Conservation (phyloP, 2,797 vertebrate species). For the Smutsia temminckii region DNA sequence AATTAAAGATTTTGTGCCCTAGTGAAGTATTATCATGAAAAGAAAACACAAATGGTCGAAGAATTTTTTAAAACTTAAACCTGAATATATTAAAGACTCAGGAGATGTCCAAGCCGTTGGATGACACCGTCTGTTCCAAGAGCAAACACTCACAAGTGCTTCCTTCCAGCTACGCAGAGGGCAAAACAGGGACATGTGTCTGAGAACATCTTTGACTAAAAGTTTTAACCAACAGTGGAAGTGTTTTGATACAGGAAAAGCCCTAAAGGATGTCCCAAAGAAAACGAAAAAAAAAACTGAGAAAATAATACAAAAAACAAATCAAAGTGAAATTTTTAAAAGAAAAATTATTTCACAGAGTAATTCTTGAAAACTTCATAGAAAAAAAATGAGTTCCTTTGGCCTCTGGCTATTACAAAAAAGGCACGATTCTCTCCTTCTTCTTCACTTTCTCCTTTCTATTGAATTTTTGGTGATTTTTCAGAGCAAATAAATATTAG, state of each 20-base stretch:
- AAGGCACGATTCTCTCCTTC: background rate
- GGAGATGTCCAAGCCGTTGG: background rate
- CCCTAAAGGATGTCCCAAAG: constrained; percentile 20
- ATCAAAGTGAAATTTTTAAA: constrained; percentile 65
- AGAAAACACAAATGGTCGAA: background rate
- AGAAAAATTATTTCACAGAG: constrained; percentile 64
- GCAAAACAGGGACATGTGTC: background rate
- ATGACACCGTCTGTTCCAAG: background rate
- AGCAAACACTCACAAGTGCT: background rate
- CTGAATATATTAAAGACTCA: background rate
- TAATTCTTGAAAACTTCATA: constrained; percentile 59
- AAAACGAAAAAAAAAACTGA: constrained; percentile 27
- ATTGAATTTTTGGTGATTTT: constrained; percentile 34
- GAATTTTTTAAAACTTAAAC: background rate
- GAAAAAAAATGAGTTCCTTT: constrained; percentile 60
- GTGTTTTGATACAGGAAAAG: constrained; percentile 48
- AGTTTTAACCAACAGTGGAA: constrained; percentile 37
- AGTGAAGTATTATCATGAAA: background rate
- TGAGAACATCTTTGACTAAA: background rate
- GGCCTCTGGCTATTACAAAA: constrained; percentile 42
- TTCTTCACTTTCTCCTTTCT: constrained; percentile 27
- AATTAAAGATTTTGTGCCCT: background rate
- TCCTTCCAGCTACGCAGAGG: background rate
- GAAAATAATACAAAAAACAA: constrained; percentile 70
- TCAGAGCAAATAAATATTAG: constrained; percentile 20